phyloP scores from a whole-genome alignment of 2,797 vertebrate genomes.

The Sarcoramphus papa region DNA sequence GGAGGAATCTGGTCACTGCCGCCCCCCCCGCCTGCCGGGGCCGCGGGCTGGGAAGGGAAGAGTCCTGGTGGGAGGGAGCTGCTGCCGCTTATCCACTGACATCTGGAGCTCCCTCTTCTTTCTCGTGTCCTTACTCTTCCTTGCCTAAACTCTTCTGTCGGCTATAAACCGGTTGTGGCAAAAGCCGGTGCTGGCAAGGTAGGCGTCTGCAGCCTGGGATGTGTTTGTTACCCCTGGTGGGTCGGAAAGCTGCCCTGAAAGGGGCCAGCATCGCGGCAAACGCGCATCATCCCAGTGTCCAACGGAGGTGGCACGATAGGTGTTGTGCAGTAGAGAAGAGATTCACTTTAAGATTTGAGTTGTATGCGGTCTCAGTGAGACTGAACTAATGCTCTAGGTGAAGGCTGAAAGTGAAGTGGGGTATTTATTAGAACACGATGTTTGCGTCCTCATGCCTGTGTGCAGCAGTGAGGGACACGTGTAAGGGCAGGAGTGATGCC shows the following conservation, averaged over 20 bases:
- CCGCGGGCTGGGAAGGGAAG: neutral
- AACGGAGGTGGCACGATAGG: accelerated
- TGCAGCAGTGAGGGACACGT: neutral
- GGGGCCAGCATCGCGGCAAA: neutral
- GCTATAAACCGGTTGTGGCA: neutral
- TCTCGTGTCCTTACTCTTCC: neutral
- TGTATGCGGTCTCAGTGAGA: neutral
- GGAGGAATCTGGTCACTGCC: neutral
- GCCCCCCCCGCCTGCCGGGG: neutral
- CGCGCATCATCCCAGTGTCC: accelerated
- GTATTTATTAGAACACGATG: accelerated
- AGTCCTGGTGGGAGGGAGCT: neutral
- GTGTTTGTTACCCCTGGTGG: neutral
- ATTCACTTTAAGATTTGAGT: accelerated
- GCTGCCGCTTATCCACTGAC: neutral
- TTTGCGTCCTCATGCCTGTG: neutral
- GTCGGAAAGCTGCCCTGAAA: neutral
- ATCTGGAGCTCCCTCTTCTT: neutral
- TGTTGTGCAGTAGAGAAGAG: accelerated
- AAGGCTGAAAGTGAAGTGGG: neutral
- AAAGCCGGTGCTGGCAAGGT: too few relatives aligned
- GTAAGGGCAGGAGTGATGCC: neutral
- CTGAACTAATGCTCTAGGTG: accelerated
- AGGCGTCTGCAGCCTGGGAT: neutral
- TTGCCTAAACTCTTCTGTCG: neutral